Conservation (phyloP, 2,113 vertebrate genomes). For the Phycodurus eques region DNA sequence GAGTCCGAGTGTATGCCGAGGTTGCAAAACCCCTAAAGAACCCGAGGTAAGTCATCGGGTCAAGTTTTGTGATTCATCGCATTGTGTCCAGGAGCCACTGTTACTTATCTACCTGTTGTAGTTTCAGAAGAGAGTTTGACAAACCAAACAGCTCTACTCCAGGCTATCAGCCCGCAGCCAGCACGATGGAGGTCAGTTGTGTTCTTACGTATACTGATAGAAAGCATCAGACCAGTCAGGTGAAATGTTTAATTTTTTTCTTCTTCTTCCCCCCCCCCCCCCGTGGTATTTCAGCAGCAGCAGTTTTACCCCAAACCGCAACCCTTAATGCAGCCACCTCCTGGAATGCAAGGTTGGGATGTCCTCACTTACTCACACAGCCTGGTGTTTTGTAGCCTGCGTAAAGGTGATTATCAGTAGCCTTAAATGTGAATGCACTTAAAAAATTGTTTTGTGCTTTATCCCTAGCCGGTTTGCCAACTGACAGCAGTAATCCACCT, state of each 20-base stretch:
- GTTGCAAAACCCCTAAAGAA: slow-evolving; percentile 83
- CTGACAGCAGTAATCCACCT: slow-evolving; percentile 24
- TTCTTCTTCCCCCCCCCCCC: not conserved
- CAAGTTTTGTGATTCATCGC: not conserved
- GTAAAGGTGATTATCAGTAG: not conserved
- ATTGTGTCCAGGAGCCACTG: not conserved
- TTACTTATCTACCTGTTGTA: slow-evolving; percentile 18
- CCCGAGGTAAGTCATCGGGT: slow-evolving; percentile 64
- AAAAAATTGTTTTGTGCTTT: not conserved
- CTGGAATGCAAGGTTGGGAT: slow-evolving; percentile 55
- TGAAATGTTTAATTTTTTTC: not conserved
- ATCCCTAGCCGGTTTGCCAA: slow-evolving; percentile 43
- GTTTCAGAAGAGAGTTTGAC: slow-evolving; percentile 68
- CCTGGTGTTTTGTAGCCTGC: not conserved
- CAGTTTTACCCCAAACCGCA: slow-evolving; percentile 48
- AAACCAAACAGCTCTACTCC: slow-evolving; percentile 65
- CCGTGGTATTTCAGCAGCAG: slow-evolving; percentile 26
- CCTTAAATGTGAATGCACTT: not conserved
- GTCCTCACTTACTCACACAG: not conserved
- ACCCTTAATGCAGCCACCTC: slow-evolving; percentile 43
- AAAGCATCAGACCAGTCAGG: not conserved
- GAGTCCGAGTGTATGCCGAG: slow-evolving; percentile 88
- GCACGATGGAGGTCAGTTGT: slow-evolving; percentile 55
- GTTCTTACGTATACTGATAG: not conserved
- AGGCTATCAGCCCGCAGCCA: slow-evolving; percentile 60